Evolutionary conservation across 2,888 invertebrate species (phyloP), one percentile per base, ranked within the genome.

Genomic region (Meloe dianella): DNA sequence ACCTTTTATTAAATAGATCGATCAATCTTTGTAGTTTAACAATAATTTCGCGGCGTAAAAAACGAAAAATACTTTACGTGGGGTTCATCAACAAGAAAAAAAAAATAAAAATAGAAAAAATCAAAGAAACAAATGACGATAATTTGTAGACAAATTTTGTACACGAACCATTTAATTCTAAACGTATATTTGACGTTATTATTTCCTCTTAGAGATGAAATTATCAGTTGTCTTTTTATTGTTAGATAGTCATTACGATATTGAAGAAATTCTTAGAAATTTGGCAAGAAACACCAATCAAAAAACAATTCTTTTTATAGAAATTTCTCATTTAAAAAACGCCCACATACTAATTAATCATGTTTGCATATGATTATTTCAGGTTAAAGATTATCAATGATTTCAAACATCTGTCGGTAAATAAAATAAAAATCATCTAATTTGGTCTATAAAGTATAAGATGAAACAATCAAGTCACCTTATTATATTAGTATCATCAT

Each of bases 401-500:
- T 17, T 47, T 47, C 8, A 47, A 47, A 47, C 47, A 47, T 47
- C 47, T 47, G 47, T 20, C 47, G 47, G 47, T 47, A 17, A 41
- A 41, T 41, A 47, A 47, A 47, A 2, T 47, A 47, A 10, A 9
- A 20, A 47, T 47, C 8, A 47, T 17, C 17, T 5, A 17, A 41
- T 41, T 7, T 8, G 10, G 1, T 9, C 7, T 32, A 32, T 10
- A 1, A 6, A 6, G 2, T 32, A 12, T 35, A 35, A 35, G 14
- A 35, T 1, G 27, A 27, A 3, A 14, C 1, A 12, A 14, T 47
- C 47, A 47, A 47, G 47, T 47, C 47, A 47, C 20, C 47, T 47
- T 47, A 20, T 20, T 47, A 20, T 47, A 47, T 20, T 20, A 64
- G 17, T 22, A 35, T 58, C 51, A 24, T 61, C 61, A 17, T 61